These are phyloP conservation scores for Cryptocephalus moraei DNA, from an alignment of 2,888 invertebrate genomes.

Conservation along the genomic window DNA sequence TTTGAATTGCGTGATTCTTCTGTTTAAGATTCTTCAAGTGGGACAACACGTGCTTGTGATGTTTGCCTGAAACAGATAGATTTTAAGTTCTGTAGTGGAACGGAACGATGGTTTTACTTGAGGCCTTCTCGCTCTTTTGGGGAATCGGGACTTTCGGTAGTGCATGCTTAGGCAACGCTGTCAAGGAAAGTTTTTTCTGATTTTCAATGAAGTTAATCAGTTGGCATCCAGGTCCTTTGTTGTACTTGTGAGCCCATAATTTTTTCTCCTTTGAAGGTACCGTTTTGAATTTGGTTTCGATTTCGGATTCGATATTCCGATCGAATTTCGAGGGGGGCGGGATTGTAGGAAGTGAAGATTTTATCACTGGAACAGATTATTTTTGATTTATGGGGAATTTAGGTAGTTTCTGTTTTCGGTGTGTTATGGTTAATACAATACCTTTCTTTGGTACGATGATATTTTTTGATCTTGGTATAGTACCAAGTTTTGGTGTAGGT, in stretches of 20 bases:
- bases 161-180: neutral
- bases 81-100: no score
- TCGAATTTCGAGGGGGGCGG: no score
- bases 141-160: neutral
- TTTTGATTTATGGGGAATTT: no score
- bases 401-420: no score
- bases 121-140: no score
- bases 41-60: constrained; percentile 14
- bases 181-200: constrained; percentile 8
- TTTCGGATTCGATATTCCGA: constrained; percentile 5
- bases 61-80: neutral
- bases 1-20: constrained; percentile 21
- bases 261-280: constrained; percentile 4
- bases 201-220: constrained; percentile 17
- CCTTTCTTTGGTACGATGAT: no score
- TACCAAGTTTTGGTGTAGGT: no score
- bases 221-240: constrained; percentile 16
- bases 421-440: no score
- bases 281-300: neutral
- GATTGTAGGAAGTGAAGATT: no score
- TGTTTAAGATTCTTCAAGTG: constrained; percentile 17
- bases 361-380: no score
- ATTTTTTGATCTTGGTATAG: no score
- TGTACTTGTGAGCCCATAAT: constrained; percentile 19
- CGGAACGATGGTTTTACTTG: no score